A percentile compares a stretch with the other conserved stretches of the same genome.
These are phyloP conservation scores for Scaeva pyrastri DNA, from an alignment of 2,888 invertebrate species.

Conservation along the genomic window DNA sequence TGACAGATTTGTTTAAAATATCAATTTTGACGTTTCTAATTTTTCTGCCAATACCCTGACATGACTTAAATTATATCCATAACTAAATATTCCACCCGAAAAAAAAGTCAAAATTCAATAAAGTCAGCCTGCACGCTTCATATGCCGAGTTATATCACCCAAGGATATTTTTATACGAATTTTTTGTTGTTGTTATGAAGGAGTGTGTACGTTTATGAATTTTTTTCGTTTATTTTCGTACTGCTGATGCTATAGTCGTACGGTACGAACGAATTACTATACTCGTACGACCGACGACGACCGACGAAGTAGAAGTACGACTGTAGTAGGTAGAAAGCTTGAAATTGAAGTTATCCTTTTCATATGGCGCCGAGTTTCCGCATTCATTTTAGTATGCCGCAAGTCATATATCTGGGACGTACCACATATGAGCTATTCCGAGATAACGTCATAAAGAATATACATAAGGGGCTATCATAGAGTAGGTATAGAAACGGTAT, in stretches of 20 bases:
- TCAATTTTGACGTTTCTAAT: not conserved
- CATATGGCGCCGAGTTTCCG: slow-evolving; percentile 30
- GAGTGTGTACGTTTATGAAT: not conserved
- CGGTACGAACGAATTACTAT: too few relatives aligned
- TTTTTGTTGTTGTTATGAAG: not conserved
- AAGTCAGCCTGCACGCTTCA: not conserved
- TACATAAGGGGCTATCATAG: not conserved
- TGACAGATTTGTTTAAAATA: too few relatives aligned
- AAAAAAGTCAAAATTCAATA: slow-evolving; percentile 14
- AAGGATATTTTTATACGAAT: slow-evolving; percentile 15
- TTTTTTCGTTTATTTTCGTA: not conserved
- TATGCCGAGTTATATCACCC: not conserved
- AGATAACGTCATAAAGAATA: slow-evolving; percentile 14
- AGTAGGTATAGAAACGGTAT: not conserved
- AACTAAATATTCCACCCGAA: too few relatives aligned
- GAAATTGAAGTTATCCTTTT: slow-evolving; percentile 8
- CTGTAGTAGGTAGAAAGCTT: not conserved
- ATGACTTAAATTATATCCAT: not conserved
- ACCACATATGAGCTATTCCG: not conserved
- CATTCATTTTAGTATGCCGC: slow-evolving; percentile 2
- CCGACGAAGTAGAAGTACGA: too few relatives aligned
- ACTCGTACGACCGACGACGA: too few relatives aligned
- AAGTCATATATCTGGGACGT: not conserved
- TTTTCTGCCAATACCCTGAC: not conserved
- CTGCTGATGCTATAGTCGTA: not conserved